Evolutionary conservation across 1,140 invertebrate genomes (phyloP).

Genomic region (Hetaerina americana): DNA sequence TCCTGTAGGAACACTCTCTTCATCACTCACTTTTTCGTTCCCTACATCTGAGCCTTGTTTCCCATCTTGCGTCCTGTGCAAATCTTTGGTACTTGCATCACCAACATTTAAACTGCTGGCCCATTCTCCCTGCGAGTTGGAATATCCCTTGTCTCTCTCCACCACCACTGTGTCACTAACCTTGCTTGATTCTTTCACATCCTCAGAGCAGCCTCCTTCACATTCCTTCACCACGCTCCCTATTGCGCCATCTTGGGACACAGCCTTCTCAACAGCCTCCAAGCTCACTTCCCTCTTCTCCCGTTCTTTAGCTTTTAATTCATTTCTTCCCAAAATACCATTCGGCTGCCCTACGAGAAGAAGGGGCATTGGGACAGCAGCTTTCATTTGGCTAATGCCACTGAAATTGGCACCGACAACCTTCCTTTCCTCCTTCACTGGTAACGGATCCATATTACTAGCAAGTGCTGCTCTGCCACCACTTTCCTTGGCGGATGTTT

Average conservation of each 20-base stretch:
- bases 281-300: neutral
- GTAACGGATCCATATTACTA: too few relatives aligned
- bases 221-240: too few relatives aligned
- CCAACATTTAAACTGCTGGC: neutral
- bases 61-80: neutral
- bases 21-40: neutral
- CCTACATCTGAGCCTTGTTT: neutral
- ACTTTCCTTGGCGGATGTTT: too few relatives aligned
- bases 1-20: neutral
- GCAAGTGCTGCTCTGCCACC: too few relatives aligned
- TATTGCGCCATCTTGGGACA: too few relatives aligned
- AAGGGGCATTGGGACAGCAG: neutral
- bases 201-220: neutral
- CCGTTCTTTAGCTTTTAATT: neutral
- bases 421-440: too few relatives aligned
- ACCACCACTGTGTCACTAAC: neutral
- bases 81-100: neutral
- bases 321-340: neutral
- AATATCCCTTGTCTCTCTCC: neutral
- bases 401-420: too few relatives aligned
- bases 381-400: neutral
- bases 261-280: neutral
- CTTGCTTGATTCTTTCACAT: neutral
- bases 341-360: neutral
- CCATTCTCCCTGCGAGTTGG: neutral